Evolutionary conservation across 2,888 invertebrate species (phyloP).

Genomic region (Tigriopus californicus): DNA sequence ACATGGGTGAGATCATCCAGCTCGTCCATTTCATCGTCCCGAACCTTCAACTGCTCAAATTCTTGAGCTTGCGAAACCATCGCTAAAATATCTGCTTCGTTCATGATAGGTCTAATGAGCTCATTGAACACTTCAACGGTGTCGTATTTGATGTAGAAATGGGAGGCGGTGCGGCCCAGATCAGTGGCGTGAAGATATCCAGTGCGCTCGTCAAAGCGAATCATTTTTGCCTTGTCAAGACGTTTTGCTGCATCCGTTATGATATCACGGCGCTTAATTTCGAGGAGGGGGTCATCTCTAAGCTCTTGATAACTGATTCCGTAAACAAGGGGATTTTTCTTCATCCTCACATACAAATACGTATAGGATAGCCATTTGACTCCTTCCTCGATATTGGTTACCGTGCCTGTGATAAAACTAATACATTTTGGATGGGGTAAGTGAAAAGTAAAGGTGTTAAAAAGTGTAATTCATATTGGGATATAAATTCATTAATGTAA

Average conservation of each 20-base stretch:
- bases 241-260: slow-evolving; percentile 59
- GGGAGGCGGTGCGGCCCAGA: slow-evolving; percentile 86
- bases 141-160: slow-evolving; percentile 90
- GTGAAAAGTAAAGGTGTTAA: too few relatives aligned
- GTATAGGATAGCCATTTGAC: slow-evolving; percentile 96
- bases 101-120: slow-evolving; percentile 56
- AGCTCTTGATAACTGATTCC: slow-evolving; percentile 40
- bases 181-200: slow-evolving; percentile 53
- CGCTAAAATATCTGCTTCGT: slow-evolving; percentile 62
- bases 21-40: slow-evolving; percentile 87
- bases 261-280: slow-evolving; percentile 52
- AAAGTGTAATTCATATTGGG: too few relatives aligned
- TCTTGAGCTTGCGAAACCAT: slow-evolving; percentile 84
- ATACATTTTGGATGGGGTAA: too few relatives aligned
- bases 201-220: slow-evolving; percentile 65
- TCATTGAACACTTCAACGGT: slow-evolving; percentile 86
- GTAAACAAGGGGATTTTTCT: slow-evolving; percentile 65
- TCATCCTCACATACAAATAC: slow-evolving; percentile 82
- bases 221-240: slow-evolving; percentile 82
- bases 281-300: slow-evolving; percentile 58
- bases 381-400: slow-evolving; percentile 84
- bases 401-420: slow-evolving; percentile 58
- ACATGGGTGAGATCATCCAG: slow-evolving; percentile 52
- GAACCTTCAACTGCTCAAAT: slow-evolving; percentile 83
- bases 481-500: too few relatives aligned